Percentiles rank a stretch among this genome's conserved stretches.
These are phyloP conservation scores for Myotis myotis DNA, from an alignment of 2,797 vertebrate species.

Conservation along the genomic window DNA sequence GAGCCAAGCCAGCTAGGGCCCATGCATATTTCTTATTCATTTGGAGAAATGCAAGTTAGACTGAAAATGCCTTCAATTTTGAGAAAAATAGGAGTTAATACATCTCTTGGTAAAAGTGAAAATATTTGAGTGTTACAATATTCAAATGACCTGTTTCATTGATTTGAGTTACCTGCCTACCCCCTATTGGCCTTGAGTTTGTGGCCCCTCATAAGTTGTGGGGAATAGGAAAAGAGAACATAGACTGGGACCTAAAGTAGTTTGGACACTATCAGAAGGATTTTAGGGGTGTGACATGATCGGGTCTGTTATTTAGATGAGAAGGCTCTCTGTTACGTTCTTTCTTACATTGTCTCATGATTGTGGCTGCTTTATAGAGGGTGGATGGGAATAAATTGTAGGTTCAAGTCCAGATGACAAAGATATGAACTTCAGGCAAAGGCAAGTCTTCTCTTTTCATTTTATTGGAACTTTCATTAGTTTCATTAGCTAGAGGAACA, in stretches of 20 bases:
- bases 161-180: slow-evolving; percentile 24
- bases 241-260: not conserved
- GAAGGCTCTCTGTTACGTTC: not conserved
- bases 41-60: slow-evolving; percentile 22
- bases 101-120: not conserved
- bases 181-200: not conserved
- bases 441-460: slow-evolving; percentile 3
- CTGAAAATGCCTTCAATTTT: not conserved
- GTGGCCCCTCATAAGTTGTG: not conserved
- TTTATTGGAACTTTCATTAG: not conserved
- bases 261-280: not conserved
- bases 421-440: not conserved
- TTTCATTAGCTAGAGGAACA: slow-evolving; percentile 5
- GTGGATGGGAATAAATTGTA: not conserved
- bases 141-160: not conserved
- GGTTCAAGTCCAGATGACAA: not conserved
- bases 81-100: not conserved
- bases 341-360: not conserved
- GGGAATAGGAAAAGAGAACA: not conserved
- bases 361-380: not conserved
- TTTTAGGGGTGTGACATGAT: not conserved
- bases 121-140: not conserved
- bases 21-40: not conserved
- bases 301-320: not conserved
- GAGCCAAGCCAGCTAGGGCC: too few relatives aligned